These are phyloP conservation scores for Pogonomyrmex californicus DNA, from an alignment of 1,140 invertebrate genomes.

Conservation along the genomic window DNA sequence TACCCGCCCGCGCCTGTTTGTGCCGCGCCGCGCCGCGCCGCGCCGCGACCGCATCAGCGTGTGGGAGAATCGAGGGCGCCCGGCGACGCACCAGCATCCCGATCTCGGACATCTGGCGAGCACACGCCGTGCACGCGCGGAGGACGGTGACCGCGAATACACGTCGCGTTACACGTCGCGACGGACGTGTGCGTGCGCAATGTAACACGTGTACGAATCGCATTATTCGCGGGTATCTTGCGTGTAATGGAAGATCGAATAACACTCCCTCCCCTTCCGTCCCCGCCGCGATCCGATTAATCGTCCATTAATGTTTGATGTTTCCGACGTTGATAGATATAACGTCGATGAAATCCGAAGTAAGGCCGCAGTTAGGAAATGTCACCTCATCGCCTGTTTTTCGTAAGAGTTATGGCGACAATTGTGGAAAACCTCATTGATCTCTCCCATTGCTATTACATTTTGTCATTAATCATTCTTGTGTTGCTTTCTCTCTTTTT, in stretches of 20 bases:
- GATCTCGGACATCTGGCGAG: slow-evolving; percentile 44
- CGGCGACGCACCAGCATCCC: slow-evolving; percentile 53
- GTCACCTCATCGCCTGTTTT: not conserved
- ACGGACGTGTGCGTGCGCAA: slow-evolving; percentile 43
- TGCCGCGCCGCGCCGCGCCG: slow-evolving; percentile 24
- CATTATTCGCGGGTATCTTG: not conserved
- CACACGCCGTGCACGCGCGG: slow-evolving; percentile 60
- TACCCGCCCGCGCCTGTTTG: slow-evolving; percentile 16
- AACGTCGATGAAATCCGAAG: not conserved
- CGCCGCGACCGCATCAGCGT: slow-evolving; percentile 7
- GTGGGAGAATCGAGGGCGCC: slow-evolving; percentile 36
- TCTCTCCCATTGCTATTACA: not conserved
- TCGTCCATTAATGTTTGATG: not conserved
- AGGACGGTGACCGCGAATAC: slow-evolving; percentile 9
- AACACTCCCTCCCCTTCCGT: not conserved
- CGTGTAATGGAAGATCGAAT: slow-evolving; percentile 32
- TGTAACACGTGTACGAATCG: slow-evolving; percentile 11
- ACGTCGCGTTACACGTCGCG: not conserved
- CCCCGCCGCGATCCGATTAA: not conserved
- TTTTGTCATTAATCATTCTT: slow-evolving; percentile 23
- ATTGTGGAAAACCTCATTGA: slow-evolving; percentile 1
- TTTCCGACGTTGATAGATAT: not conserved
- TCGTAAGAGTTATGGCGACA: not conserved
- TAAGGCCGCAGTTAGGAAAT: no score
- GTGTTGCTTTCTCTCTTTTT: not conserved